A percentile compares a stretch with the other conserved stretches of the same genome.
Evolutionary conservation across 2,797 vertebrate species (phyloP).

Genomic region (Florisuga fusca): DNA sequence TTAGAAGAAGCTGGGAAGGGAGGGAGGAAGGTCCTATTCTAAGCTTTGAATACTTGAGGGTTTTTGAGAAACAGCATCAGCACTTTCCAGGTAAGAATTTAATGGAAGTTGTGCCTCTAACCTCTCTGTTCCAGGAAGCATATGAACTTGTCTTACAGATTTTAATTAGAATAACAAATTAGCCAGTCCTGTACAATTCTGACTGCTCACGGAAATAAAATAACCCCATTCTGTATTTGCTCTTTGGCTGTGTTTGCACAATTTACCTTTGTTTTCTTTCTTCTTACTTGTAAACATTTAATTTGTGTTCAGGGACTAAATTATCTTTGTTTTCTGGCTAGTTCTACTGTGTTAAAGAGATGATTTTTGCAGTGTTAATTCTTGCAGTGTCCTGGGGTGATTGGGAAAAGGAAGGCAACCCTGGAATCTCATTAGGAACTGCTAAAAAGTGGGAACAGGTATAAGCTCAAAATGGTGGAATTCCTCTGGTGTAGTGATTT

Average conservation of each 20-base stretch:
- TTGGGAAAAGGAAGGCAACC: not conserved
- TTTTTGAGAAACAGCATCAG: not conserved
- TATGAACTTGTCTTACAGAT: not conserved
- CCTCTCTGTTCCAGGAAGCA: not conserved
- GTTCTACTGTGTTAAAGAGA: not conserved
- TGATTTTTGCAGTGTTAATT: not conserved
- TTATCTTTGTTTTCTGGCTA: not conserved
- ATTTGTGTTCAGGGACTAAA: not conserved
- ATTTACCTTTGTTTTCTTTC: not conserved
- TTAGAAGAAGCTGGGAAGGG: not conserved
- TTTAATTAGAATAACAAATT: not conserved
- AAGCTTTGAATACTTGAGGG: not conserved
- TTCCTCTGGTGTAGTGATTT: not conserved
- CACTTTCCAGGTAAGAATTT: not conserved
- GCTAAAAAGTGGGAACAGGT: not conserved
- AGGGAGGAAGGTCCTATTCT: not conserved
- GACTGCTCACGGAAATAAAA: not conserved
- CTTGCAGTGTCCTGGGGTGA: not conserved
- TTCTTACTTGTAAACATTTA: not conserved
- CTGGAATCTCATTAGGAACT: not conserved
- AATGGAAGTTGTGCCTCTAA: not conserved
- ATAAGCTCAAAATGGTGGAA: not conserved
- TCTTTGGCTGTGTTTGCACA: not conserved
- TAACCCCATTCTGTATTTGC: not conserved
- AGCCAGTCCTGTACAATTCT: not conserved